A percentile compares a stretch with the other conserved stretches of the same genome.
phyloP scores from a whole-genome alignment of 1,140 invertebrate species.

The Chironomus tepperi region DNA sequence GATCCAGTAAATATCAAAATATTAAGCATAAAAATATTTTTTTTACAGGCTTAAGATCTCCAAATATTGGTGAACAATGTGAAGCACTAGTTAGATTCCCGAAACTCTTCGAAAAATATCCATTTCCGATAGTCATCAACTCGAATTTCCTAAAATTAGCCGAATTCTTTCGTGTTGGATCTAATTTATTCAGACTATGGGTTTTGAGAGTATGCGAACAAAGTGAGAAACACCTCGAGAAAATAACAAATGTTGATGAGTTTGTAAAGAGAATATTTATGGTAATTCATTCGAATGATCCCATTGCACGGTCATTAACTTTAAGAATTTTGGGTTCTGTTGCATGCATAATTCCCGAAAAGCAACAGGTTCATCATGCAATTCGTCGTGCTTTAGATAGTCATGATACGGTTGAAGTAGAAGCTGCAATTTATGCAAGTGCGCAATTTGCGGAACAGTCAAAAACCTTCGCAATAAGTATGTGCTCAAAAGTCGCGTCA shows the following conservation, averaged over 20 bases:
- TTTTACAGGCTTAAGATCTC: constrained; percentile 70
- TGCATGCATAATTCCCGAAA: constrained; percentile 84
- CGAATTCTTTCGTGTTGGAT: constrained; percentile 87
- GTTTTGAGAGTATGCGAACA: constrained; percentile 90
- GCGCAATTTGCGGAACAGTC: constrained; percentile 88
- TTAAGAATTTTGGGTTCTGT: constrained; percentile 84
- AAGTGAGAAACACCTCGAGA: constrained; percentile 92
- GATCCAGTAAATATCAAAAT: constrained; percentile 23
- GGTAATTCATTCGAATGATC: constrained; percentile 95
- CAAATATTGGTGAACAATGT: constrained; percentile 88
- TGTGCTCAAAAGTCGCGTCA: constrained; percentile 89
- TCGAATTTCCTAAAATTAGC: constrained; percentile 92
- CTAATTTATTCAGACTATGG: constrained; percentile 87
- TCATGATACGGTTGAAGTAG: constrained; percentile 88
- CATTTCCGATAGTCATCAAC: constrained; percentile 96
- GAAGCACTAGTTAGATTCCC: constrained; percentile 94
- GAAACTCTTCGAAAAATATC: constrained; percentile 90
- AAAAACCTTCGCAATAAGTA: constrained; percentile 89
- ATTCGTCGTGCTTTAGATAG: constrained; percentile 87
- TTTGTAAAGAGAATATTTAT: constrained; percentile 88
- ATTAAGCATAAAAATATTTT: constrained; percentile 28
- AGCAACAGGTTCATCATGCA: constrained; percentile 90
- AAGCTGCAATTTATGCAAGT: constrained; percentile 92
- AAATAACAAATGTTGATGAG: constrained; percentile 93
- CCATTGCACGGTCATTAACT: constrained; percentile 83